Base-by-base conservation (phyloP, 2,797 vertebrate species). In the Pipistrellus pipistrellus region DNA sequence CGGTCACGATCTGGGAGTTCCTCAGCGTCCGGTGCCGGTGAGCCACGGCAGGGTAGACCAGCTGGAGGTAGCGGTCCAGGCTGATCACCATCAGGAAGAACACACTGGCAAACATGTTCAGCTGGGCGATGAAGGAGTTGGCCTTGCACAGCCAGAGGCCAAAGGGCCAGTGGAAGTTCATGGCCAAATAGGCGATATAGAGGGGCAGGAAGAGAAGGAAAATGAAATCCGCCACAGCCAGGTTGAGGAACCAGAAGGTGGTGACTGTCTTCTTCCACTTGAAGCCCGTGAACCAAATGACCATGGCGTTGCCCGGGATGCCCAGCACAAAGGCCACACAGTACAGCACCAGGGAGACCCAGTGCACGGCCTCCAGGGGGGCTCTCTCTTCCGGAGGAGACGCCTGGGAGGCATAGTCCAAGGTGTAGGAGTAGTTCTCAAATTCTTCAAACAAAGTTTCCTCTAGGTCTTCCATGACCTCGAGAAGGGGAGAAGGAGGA, bases 31-130 rank as follows among this genome's bases (percentile, higher is more conserved):
- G 98, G 75, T 98, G 97, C 84, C 95, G 98, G 92, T 98, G 98
- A 57, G 98, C 98, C 98, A 99, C 98, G 94, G 92, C 97, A 0
- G 99, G 98, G 76, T 99, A 98, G 69, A 98, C 98, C 35, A 99
- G 96, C 15, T 98, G 98, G 38, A 99, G 91, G 8, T 99, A 99
- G 78, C 99, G 98, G 98, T 99, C 99, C 17, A 99, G 97, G 91
- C 99, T 99, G 97, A 99, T 99, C 85, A 99, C 98, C 0, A 98
- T 99, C 95, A 99, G 98, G 82, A 99, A 99, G 92, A 99, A 98
- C 72, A 99, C 99, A 32, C 99, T 99, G 95, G 99, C 99, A 71
- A 99, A 99, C 99, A 99, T 99, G 97, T 99, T 99, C 96, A 99
- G 96, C 23, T 99, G 98, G 0, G 98, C 98, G 94, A 99, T 98